Evolutionary conservation across 2,797 vertebrate genomes (phyloP), one percentile per base, ranked within the genome.

Genomic region (Pseudochirops corinnae): DNA sequence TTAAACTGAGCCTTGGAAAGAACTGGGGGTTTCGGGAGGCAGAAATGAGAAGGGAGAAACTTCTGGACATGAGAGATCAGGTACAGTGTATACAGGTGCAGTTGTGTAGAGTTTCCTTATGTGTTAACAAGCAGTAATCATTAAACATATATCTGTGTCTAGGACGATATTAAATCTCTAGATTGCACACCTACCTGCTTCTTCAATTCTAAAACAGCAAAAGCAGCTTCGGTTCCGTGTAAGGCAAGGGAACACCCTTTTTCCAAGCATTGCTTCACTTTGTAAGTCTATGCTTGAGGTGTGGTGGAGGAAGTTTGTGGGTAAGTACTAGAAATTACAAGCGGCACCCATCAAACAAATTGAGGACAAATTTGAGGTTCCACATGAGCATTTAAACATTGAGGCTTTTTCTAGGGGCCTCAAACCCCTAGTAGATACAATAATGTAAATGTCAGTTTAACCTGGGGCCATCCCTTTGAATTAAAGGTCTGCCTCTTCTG

Each of bases 361-460:
- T 93, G 95, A 95, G 92, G 95, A 93, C 62, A 90, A 95, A 56
- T 62, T 93, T 62, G 57, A 91, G 97, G 97, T 96, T 97, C 97
- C 93, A 97, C 96, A 92, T 97, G 97, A 94, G 96, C 94, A 93
- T 97, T 96, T 96, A 98, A 96, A 46, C 46, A 46, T 46, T 46
- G 46, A 46, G 96, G 67, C 93, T 94, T 97, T 97, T 97, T 96
- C 95, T 95, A 93, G 92, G 91, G 97, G 97, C 94, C 96, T 95
- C 96, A 94, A 95, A 96, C 93, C 96, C 94, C 56, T 97, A 94
- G 94, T 96, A 96, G 97, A 96, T 95, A 91, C 91, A 97, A 94
- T 97, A 96, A 97, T 94, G 94, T 96, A 97, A 95, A 96, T 97
- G 96, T 97, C 97, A 96, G 95, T 96, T 97, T 98, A 97, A 96